Conservation (phyloP, 1,140 invertebrate species). For the Orchestia grillus region DNA sequence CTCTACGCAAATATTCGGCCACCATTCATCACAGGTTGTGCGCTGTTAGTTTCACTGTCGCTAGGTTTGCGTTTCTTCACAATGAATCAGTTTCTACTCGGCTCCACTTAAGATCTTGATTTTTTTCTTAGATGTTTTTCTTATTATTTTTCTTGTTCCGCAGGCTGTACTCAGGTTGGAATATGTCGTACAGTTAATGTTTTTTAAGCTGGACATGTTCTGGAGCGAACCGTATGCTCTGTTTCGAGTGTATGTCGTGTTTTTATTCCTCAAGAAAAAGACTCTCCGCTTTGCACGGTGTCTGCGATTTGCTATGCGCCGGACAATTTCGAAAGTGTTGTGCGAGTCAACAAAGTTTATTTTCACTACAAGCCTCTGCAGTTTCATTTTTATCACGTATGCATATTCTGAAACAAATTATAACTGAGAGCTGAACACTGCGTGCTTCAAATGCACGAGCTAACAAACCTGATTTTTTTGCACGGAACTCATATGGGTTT, state of each 20-base stretch:
- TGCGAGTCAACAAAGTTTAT: background rate
- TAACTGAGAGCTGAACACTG: too few species aligned
- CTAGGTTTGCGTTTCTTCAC: background rate
- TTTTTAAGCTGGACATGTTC: too few species aligned
- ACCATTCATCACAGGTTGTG: background rate
- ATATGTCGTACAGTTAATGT: too few species aligned
- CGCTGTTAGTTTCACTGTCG: too few species aligned
- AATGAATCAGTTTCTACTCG: background rate
- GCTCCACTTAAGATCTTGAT: background rate
- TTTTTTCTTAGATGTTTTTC: background rate
- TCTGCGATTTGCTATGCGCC: background rate
- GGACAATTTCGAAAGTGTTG: background rate
- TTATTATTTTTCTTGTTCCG: background rate
- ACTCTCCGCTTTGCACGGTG: background rate
- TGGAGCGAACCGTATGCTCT: too few species aligned
- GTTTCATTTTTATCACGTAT: too few species aligned
- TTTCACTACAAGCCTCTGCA: too few species aligned
- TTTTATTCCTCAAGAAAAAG: too few species aligned
- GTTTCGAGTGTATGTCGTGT: too few species aligned
- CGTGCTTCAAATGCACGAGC: background rate
- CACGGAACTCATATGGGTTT: background rate
- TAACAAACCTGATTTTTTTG: background rate
- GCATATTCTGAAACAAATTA: too few species aligned
- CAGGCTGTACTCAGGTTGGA: too few species aligned
- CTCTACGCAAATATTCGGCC: background rate